phyloP scores from a whole-genome alignment of 2,113 vertebrate species.

The Mugil cephalus region DNA sequence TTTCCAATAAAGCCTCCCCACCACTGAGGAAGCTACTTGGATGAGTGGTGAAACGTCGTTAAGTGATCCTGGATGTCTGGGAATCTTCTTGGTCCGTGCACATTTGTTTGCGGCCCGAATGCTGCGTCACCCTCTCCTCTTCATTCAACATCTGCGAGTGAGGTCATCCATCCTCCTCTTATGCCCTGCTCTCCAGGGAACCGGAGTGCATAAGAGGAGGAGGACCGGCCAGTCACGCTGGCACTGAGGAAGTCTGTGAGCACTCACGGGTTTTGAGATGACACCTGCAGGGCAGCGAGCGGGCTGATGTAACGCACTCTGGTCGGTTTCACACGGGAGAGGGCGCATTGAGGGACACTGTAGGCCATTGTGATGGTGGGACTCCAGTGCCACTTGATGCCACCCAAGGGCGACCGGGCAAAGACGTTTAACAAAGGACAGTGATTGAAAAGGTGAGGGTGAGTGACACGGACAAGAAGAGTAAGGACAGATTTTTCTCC shows the following conservation, averaged over 20 bases:
- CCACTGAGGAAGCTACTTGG: no score
- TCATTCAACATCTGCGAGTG: slow-evolving; percentile 15
- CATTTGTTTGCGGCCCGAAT: no score
- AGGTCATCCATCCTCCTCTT: slow-evolving; percentile 19
- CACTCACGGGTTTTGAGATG: slow-evolving; percentile 4
- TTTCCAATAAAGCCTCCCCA: no score
- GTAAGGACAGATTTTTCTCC: neutral
- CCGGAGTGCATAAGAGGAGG: neutral
- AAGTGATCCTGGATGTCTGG: no score
- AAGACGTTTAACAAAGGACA: slow-evolving; percentile 18
- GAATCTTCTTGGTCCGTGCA: no score
- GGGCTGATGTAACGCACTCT: neutral
- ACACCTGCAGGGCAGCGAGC: neutral
- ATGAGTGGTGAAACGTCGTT: no score
- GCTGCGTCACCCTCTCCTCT: neutral
- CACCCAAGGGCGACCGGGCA: slow-evolving; percentile 10
- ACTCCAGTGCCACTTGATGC: slow-evolving; percentile 43
- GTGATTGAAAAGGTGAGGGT: slow-evolving; percentile 11
- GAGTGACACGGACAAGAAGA: neutral
- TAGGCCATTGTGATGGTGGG: slow-evolving; percentile 15
- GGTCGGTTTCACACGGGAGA: slow-evolving; percentile 40
- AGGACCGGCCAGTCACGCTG: slow-evolving; percentile 5
- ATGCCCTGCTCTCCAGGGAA: slow-evolving; percentile 9
- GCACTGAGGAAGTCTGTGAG: neutral
- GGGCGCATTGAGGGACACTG: slow-evolving; percentile 20